Conservation (phyloP, 2,113 vertebrate species). For the Misgurnus mizolepis region DNA sequence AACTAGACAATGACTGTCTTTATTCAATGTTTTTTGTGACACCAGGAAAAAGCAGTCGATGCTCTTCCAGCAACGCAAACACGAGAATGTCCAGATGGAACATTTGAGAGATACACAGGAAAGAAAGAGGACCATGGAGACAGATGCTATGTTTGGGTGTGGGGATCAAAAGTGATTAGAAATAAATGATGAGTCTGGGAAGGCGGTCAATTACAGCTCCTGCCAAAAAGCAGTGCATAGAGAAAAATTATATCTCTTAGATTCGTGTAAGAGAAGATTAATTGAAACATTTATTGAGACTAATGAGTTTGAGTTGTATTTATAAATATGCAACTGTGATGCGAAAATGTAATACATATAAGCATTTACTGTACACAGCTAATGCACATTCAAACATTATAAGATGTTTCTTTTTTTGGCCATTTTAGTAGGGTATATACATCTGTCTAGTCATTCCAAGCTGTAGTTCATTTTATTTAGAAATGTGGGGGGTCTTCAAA, state of each 20-base stretch:
- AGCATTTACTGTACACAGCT: neutral
- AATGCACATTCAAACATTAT: neutral
- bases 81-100: neutral
- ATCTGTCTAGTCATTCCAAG: too few species aligned
- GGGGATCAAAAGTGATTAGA: neutral
- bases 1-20: neutral
- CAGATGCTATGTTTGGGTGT: neutral
- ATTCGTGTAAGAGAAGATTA: neutral
- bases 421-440: too few species aligned
- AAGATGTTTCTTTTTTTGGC: too few species aligned
- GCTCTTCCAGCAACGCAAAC: neutral
- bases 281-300: neutral
- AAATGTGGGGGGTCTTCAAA: too few species aligned
- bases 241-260: neutral
- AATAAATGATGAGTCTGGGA: conserved; percentile 18
- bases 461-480: too few species aligned
- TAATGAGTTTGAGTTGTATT: neutral
- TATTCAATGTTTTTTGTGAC: neutral
- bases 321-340: neutral
- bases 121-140: neutral
- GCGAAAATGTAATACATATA: neutral
- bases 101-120: neutral
- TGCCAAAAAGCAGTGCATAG: conserved; percentile 13
- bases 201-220: conserved; percentile 24
- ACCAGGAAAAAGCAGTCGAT: conserved; percentile 2